A percentile compares a stretch with the other conserved stretches of the same genome.
Evolutionary conservation across 2,113 vertebrate species (phyloP).

Genomic region (Cheirogaleus medius): DNA sequence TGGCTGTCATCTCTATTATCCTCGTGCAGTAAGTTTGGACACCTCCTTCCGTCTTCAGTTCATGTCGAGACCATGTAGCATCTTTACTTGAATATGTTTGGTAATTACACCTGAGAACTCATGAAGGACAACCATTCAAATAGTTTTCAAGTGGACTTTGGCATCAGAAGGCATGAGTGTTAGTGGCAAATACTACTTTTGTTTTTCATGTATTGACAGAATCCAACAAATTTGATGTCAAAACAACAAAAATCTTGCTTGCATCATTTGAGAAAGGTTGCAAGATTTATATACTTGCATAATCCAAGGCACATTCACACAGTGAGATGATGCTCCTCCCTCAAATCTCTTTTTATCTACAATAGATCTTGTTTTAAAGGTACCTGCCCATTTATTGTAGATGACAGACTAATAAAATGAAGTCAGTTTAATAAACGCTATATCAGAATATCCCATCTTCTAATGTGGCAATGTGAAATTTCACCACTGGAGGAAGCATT

Average conservation of each 20-base stretch:
- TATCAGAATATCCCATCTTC: conserved; percentile 88
- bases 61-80: not conserved
- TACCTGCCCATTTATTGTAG: conserved; percentile 86
- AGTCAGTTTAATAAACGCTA: conserved; percentile 88
- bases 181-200: not conserved
- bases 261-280: conserved; percentile 25
- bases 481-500: conserved; percentile 87
- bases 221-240: not conserved
- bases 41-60: not conserved
- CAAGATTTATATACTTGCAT: not conserved
- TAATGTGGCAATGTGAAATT: conserved; percentile 83
- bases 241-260: not conserved
- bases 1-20: conserved; percentile 50
- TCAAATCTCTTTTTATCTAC: conserved; percentile 80
- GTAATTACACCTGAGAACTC: not conserved
- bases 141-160: not conserved
- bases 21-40: not conserved
- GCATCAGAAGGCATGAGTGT: not conserved
- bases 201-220: not conserved
- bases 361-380: conserved; percentile 84
- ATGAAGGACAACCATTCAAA: not conserved
- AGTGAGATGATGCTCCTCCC: conserved; percentile 47
- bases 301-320: conserved; percentile 21
- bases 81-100: not conserved
- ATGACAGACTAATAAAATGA: conserved; percentile 88